Evolutionary conservation across 2,113 vertebrate genomes (phyloP).

Genomic region (Geococcyx californianus): DNA sequence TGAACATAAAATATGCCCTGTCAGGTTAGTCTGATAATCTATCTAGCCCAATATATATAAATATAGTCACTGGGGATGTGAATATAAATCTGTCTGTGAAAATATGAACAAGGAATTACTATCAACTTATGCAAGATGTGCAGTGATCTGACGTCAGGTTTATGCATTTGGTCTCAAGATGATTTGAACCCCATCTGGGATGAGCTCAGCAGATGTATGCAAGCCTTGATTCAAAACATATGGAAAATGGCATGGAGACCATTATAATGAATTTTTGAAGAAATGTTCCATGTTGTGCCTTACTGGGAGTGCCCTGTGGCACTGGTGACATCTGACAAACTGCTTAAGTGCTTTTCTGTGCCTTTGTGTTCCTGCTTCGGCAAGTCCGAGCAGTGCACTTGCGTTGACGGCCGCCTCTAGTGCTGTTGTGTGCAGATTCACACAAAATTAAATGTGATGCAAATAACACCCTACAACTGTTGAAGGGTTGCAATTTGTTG

Average conservation of each 20-base stretch:
- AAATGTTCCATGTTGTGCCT: not conserved
- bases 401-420: not conserved
- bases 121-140: not conserved
- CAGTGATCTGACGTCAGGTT: not conserved
- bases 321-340: not conserved
- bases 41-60: not conserved
- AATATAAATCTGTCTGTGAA: not conserved
- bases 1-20: not conserved
- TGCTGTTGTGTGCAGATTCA: not conserved
- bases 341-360: not conserved
- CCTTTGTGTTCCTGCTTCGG: not conserved
- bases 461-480: not conserved
- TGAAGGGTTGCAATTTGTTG: accelerated
- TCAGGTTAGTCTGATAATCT: not conserved
- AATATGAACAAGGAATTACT: not conserved
- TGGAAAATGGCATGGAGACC: not conserved
- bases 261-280: not conserved
- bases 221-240: not conserved
- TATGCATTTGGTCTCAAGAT: not conserved
- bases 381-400: not conserved
- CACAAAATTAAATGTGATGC: not conserved
- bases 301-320: not conserved
- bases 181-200: not conserved
- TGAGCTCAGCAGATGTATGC: not conserved
- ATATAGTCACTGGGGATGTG: not conserved